phyloP scores from a whole-genome alignment of 2,888 invertebrate species.

The Pogonocherus hispidulus region DNA sequence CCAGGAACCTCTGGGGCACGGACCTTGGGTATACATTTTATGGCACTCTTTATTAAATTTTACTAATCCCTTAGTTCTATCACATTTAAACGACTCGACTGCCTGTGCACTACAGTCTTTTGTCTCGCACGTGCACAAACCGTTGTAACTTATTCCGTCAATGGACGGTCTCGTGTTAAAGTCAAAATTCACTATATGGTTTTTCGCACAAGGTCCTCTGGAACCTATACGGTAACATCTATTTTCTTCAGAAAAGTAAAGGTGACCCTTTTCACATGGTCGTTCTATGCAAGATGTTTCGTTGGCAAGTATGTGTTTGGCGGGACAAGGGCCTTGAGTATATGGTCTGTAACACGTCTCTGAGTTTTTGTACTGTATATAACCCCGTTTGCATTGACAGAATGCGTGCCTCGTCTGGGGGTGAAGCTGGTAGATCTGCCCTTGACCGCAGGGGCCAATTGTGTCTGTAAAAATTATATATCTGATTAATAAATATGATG shows the following conservation, averaged over 20 bases:
- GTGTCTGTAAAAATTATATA: constrained; percentile 77
- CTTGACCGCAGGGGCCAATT: constrained; percentile 81
- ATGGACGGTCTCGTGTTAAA: constrained; percentile 82
- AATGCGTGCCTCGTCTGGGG: constrained; percentile 69
- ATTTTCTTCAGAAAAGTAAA: constrained; percentile 81
- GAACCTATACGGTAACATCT: constrained; percentile 85
- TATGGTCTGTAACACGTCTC: constrained; percentile 83
- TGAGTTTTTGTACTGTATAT: constrained; percentile 74
- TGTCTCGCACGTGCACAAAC: constrained; percentile 79
- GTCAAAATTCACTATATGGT: constrained; percentile 85
- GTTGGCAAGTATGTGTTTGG: constrained; percentile 78
- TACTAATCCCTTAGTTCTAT: constrained; percentile 72
- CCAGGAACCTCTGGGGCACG: constrained; percentile 82
- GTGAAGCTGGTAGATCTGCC: constrained; percentile 78
- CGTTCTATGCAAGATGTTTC: constrained; percentile 78
- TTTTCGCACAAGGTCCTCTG: constrained; percentile 80
- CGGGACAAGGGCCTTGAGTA: constrained; percentile 83
- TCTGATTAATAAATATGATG: too few relatives aligned
- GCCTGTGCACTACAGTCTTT: constrained; percentile 50
- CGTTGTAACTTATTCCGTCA: constrained; percentile 87
- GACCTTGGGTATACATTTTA: constrained; percentile 83
- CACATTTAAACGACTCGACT: constrained; percentile 47
- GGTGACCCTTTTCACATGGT: constrained; percentile 81
- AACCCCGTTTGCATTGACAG: constrained; percentile 80
- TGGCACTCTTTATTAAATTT: constrained; percentile 80